phyloP scores from a whole-genome alignment of 2,113 vertebrate species.

The Hemicordylus capensis region DNA sequence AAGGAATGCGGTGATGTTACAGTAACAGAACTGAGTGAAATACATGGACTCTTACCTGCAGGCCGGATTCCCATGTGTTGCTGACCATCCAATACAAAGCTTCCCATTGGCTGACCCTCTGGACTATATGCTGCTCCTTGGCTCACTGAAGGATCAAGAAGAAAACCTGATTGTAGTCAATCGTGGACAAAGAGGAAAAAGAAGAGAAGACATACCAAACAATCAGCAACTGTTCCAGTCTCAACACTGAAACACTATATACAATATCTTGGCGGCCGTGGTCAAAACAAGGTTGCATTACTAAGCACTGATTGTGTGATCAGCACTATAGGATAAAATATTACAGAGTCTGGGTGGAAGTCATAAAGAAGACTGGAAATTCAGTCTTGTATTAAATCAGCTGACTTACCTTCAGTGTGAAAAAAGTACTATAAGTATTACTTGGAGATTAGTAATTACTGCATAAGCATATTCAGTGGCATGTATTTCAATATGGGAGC shows the following conservation, averaged over 20 bases:
- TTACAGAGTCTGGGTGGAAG: constrained; percentile 45
- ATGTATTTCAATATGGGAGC: constrained; percentile 43
- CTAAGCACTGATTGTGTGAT: constrained; percentile 63
- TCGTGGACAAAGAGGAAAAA: constrained; percentile 96
- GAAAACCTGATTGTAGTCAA: constrained; percentile 99
- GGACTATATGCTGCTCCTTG: constrained; percentile 99
- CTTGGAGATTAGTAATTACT: constrained; percentile 44
- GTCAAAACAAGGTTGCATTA: constrained; percentile 64
- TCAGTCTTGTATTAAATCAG: constrained; percentile 50
- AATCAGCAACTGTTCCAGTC: constrained; percentile 97
- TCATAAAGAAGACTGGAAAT: constrained; percentile 56
- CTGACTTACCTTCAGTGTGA: constrained; percentile 65
- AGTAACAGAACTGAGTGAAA: constrained; percentile 36
- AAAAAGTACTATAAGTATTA: constrained; percentile 12
- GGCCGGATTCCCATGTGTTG: constrained; percentile 99
- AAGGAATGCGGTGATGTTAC: constrained; percentile 38
- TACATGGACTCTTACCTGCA: constrained; percentile 84
- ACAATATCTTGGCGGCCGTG: constrained; percentile 74
- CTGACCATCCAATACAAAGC: constrained; percentile 99
- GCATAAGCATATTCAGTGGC: constrained; percentile 39
- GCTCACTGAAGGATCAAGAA: constrained; percentile 99
- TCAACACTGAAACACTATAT: constrained; percentile 87
- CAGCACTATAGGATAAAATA: constrained; percentile 68
- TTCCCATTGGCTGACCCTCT: constrained; percentile 99
- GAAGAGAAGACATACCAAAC: constrained; percentile 98